Conservation (phyloP, 2,113 vertebrate species). For the Cottus gobio region DNA sequence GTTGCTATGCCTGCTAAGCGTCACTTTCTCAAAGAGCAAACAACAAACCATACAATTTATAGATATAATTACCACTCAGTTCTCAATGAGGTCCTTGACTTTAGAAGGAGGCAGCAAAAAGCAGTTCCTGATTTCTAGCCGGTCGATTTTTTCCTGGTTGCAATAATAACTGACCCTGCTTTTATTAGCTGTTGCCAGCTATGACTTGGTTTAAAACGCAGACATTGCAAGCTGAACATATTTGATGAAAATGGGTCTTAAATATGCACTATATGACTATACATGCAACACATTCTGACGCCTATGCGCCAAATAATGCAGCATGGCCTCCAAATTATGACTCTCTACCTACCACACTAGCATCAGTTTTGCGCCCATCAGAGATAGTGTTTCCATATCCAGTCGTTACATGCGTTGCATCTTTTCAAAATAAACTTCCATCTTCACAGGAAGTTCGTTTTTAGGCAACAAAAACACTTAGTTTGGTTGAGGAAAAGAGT, state of each 20-base stretch:
- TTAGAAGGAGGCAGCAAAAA: not conserved
- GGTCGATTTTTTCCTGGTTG: not conserved
- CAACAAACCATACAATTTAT: not conserved
- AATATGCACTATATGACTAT: not conserved
- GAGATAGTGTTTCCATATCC: too few relatives aligned
- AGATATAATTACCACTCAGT: not conserved
- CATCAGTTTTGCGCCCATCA: too few relatives aligned
- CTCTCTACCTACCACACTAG: not conserved
- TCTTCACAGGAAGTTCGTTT: not conserved
- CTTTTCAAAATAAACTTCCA: not conserved
- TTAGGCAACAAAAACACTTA: not conserved
- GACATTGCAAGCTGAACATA: not conserved
- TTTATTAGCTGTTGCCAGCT: too few relatives aligned
- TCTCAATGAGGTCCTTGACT: not conserved
- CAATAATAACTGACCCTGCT: not conserved
- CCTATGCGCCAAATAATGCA: not conserved
- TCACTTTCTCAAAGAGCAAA: not conserved
- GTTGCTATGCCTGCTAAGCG: not conserved
- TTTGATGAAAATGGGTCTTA: not conserved
- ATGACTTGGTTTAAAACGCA: too few relatives aligned
- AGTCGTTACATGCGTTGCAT: not conserved
- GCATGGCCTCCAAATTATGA: not conserved
- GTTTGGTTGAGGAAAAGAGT: too few relatives aligned
- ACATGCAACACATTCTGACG: not conserved
- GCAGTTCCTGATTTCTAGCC: not conserved